Evolutionary conservation across 2,113 vertebrate genomes (phyloP), one percentile per base, ranked within the genome.

Genomic region (Thunnus maccoyii): DNA sequence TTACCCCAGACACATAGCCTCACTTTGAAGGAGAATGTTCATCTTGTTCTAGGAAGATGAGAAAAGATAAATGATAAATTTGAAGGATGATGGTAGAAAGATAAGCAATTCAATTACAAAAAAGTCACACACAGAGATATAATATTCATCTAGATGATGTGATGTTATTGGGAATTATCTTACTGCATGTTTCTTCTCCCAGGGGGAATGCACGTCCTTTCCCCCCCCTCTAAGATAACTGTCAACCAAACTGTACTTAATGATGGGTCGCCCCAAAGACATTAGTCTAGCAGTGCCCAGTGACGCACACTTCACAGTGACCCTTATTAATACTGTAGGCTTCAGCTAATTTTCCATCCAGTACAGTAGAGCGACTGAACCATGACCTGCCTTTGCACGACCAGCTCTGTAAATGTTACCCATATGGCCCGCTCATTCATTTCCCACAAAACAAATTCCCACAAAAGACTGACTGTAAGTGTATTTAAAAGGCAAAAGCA

Each of bases 401-500:
- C 75, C 86, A 82, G 86, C 91, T 88, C 80, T 85, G 85, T 93
- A 93, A 92, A 94, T 93, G 91, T 94, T 91, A 94, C 62, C 86
- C 78, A 70, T 87, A 89, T 84, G 82, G 87, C 83, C 79, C 14
- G 47, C 91, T 92, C 93, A 90, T 93, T 93, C 91, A 89, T 91
- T 94, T 88, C 83, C 76, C 83, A 88, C 88, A 91, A 93, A 94
- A 94, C 89, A 92, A 93, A 93, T 91, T 89, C 84, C 88, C 83
- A 80, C 91, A 87, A 91, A 91, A 91, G 91, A 89, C 86, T 79
- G 81, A 87, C 81, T 92, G 86, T 86, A 91, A 90, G 89, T 93
- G 90, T 94, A 93, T 93, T 95, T 95, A 93, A 95, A 94, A 94
- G 86, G 84, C 86, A 93, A 92, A 92, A 83, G 83, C 88, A 86